Conservation (phyloP, 2,888 invertebrate genomes). For the Macropis europaea region DNA sequence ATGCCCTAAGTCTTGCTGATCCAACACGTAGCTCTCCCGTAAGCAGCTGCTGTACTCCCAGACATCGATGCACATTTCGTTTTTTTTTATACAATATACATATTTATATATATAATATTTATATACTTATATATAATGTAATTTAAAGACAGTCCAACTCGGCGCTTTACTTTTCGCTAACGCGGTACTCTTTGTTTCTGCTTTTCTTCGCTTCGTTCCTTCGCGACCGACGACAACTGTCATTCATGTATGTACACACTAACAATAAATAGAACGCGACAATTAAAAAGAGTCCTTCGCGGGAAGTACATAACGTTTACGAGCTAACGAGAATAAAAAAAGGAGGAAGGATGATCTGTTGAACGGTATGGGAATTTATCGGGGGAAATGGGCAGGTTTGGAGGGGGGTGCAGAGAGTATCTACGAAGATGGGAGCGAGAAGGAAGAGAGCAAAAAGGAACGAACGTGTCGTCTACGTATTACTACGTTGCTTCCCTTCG, state of each 20-base stretch:
- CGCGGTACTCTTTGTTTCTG: slow-evolving; percentile 14
- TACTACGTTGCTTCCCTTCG: slow-evolving; percentile 13
- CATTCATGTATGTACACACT: slow-evolving; percentile 48
- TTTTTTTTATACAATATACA: slow-evolving; percentile 59
- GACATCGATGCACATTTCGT: slow-evolving; percentile 72
- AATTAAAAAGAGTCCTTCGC: slow-evolving; percentile 47
- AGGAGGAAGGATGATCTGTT: not conserved
- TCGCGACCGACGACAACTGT: slow-evolving; percentile 33
- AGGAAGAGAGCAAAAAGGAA: slow-evolving; percentile 31
- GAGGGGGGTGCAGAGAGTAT: not conserved
- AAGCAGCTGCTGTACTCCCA: slow-evolving; percentile 76
- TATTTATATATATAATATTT: slow-evolving; percentile 63
- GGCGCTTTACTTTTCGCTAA: slow-evolving; percentile 28
- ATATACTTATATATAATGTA: slow-evolving; percentile 68
- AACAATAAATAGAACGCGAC: slow-evolving; percentile 58
- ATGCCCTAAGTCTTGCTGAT: slow-evolving; percentile 80
- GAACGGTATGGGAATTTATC: not conserved
- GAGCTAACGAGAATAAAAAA: slow-evolving; percentile 33
- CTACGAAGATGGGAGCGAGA: slow-evolving; percentile 10
- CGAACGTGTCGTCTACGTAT: slow-evolving; percentile 9
- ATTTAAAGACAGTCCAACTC: slow-evolving; percentile 76
- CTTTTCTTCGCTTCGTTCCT: slow-evolving; percentile 20
- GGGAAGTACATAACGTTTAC: slow-evolving; percentile 47
- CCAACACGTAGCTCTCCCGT: slow-evolving; percentile 77
- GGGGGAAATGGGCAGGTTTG: not conserved